Evolutionary conservation across 2,888 invertebrate genomes (phyloP), one percentile per base, ranked within the genome.

Genomic region (Eupithecia subumbrata): DNA sequence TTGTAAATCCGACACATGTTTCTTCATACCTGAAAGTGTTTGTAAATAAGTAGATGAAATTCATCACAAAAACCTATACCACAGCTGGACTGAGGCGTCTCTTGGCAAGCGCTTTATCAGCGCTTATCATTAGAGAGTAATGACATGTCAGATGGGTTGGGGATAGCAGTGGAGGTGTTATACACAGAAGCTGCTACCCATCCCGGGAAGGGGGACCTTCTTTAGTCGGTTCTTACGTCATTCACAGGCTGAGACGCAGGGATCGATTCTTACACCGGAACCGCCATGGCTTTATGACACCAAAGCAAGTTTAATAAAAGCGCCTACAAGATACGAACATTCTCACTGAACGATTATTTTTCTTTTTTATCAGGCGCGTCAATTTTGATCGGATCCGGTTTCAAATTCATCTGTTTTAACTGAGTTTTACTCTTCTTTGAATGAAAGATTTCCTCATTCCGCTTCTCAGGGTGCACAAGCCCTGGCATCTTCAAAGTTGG

Each of bases 381-480:
- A 22, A 56, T 56, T 25, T 60, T 22, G 22, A 60, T 14, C 4
- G 56, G 12, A 22, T 56, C 22, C 12, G 22, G 60, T 60, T 60
- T 60, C 12, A 4, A 5, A 68, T 89, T 89, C 18, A 87, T 68
- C 71, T 88, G 84, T 45, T 87, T 84, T 1, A 89, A 64, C 77
- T 90, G 82, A 25, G 84, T 77, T 63, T 81, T 87, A 0, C 86
- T 82, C 60, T 83, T 84, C 70, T 88, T 84, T 1, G 86, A 84
- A 68, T 88, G 86, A 64, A 85, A 86, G 0, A 85, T 85, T 80
- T 89, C 86, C 69, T 88, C 89, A 12, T 85, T 84, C 16, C 77
- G 73, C 1, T 78, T 81, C 3, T 85, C 83, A 0, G 89, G 87
- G 43, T 83, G 76, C 0, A 86, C 79, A 9, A 88, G 86, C 0